Conservation (phyloP, 2,113 vertebrate genomes). For the Strigops habroptila region DNA sequence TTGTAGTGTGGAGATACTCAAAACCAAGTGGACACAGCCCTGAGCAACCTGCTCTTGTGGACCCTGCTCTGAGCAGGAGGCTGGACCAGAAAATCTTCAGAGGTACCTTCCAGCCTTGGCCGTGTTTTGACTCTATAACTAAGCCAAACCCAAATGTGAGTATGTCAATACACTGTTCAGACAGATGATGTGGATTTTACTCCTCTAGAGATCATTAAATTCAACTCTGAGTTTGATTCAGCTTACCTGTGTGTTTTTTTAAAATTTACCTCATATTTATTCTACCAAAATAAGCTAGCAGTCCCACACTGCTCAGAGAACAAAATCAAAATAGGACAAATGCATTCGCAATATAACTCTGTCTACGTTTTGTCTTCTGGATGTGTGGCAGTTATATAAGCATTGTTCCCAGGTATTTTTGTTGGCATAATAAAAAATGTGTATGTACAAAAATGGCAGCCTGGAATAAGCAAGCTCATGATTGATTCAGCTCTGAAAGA, state of each 20-base stretch:
- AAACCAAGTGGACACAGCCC: background rate
- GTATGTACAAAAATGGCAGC: background rate
- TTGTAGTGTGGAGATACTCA: background rate
- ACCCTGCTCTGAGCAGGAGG: background rate
- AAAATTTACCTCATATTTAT: background rate
- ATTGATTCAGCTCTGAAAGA: constrained; percentile 12
- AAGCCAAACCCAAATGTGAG: background rate
- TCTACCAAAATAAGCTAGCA: background rate
- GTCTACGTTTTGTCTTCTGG: background rate
- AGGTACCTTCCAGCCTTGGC: background rate
- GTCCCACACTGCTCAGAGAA: background rate
- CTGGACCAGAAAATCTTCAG: background rate
- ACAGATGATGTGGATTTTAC: background rate
- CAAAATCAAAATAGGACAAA: background rate
- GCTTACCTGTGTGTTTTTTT: background rate
- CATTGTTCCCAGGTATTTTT: background rate
- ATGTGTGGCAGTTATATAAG: background rate
- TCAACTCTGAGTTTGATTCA: background rate
- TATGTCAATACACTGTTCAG: background rate
- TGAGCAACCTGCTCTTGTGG: background rate
- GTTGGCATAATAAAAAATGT: background rate
- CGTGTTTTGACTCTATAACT: background rate
- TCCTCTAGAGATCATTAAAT: background rate
- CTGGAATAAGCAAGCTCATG: background rate
- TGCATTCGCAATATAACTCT: background rate